Percentiles rank a stretch among this genome's conserved stretches.
These are phyloP conservation scores for Rhea americana DNA, from an alignment of 2,113 vertebrate genomes.

Conservation along the genomic window DNA sequence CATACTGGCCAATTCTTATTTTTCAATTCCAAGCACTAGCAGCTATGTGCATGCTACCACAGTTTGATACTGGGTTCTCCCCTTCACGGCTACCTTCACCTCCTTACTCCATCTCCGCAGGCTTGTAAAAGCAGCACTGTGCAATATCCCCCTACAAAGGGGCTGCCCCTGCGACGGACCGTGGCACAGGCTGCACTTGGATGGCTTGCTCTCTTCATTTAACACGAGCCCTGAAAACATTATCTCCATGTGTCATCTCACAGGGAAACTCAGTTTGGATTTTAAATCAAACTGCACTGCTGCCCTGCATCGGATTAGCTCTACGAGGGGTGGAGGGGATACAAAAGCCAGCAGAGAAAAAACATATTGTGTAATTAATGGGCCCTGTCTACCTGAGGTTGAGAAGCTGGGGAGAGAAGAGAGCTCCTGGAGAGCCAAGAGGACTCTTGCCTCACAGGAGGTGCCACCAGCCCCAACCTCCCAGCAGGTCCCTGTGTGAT, in stretches of 20 bases:
- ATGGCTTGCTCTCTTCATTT: not conserved
- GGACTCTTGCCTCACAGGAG: too few species aligned
- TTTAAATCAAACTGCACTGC: not conserved
- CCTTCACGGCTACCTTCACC: not conserved
- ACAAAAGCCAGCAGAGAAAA: not conserved
- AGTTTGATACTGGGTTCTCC: not conserved
- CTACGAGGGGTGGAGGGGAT: not conserved
- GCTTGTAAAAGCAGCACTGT: not conserved
- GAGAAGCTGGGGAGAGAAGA: too few species aligned
- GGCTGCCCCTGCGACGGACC: too few species aligned
- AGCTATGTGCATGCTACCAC: not conserved
- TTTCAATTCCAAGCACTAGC: not conserved
- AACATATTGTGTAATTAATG: not conserved
- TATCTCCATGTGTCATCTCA: not conserved
- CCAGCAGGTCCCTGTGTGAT: too few species aligned
- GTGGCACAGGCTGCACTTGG: not conserved
- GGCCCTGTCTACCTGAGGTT: too few species aligned
- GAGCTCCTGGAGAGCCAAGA: too few species aligned
- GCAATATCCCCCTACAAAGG: too few species aligned
- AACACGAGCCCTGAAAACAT: not conserved
- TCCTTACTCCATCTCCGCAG: not conserved
- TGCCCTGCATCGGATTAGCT: not conserved
- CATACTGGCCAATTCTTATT: constrained; percentile 8
- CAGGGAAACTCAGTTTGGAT: not conserved
- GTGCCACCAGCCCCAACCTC: too few species aligned